Evolutionary conservation across 2,797 vertebrate genomes (phyloP).

Genomic region (Acanthiza pusilla): DNA sequence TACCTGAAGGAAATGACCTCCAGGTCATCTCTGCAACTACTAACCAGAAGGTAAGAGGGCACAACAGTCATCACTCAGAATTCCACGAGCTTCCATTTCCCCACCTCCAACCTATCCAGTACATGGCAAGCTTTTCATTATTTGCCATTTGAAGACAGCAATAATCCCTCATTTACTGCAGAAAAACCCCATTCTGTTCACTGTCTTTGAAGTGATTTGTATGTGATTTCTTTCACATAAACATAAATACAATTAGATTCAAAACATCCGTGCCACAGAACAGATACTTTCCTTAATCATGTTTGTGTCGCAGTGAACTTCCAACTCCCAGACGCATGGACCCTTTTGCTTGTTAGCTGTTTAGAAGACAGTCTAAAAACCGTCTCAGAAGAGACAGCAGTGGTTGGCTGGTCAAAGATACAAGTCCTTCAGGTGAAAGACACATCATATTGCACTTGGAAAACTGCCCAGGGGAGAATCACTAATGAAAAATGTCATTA

Average conservation of each 20-base stretch:
- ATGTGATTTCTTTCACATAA: neutral
- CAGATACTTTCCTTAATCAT: neutral
- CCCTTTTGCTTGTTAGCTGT: neutral
- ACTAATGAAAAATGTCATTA: neutral
- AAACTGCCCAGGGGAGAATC: neutral
- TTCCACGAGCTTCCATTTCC: neutral
- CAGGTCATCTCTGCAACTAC: neutral
- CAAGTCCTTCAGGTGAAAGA: neutral
- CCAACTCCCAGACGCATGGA: neutral
- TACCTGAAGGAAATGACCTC: neutral
- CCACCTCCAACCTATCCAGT: neutral
- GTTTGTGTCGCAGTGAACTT: neutral
- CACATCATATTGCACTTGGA: neutral
- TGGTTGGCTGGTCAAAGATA: neutral
- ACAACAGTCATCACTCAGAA: neutral
- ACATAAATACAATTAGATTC: neutral
- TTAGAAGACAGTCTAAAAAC: neutral
- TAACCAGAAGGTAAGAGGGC: neutral
- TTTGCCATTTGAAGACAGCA: neutral
- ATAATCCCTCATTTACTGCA: neutral
- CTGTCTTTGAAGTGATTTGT: neutral
- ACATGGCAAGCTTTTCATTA: neutral
- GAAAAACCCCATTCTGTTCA: neutral
- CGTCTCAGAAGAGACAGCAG: neutral
- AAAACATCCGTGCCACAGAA: neutral